Evolutionary conservation across 2,113 vertebrate species (phyloP).

Genomic region (Nymphicus hollandicus): DNA sequence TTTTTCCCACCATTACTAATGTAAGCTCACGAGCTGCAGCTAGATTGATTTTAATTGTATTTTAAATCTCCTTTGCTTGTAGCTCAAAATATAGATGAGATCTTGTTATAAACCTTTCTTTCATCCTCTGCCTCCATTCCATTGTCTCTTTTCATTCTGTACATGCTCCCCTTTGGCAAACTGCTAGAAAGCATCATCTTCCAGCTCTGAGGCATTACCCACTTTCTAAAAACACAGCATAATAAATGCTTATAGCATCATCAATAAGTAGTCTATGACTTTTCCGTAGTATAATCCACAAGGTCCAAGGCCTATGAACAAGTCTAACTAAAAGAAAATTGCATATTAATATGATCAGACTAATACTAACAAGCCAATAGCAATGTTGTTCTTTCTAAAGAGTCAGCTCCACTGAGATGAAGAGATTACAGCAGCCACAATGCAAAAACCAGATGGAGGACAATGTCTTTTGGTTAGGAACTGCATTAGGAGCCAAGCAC

Average conservation of each 20-base stretch:
- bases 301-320: not conserved
- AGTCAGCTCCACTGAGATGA: not conserved
- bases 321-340: not conserved
- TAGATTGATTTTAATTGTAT: not conserved
- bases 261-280: not conserved
- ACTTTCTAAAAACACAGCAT: not conserved
- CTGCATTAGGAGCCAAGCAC: not conserved
- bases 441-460: not conserved
- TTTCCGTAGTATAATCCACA: not conserved
- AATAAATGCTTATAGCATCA: not conserved
- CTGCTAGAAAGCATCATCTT: slow-evolving; percentile 12
- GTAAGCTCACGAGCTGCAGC: not conserved
- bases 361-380: not conserved
- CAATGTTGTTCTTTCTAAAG: not conserved
- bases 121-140: not conserved
- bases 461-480: not conserved
- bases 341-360: not conserved
- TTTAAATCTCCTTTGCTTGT: not conserved
- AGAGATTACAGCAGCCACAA: not conserved
- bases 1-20: slow-evolving; percentile 7
- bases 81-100: not conserved
- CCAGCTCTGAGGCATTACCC: slow-evolving; percentile 1
- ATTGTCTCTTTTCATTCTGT: not conserved
- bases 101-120: not conserved
- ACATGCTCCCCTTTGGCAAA: not conserved